A percentile compares a stretch with the other conserved stretches of the same genome.
Conservation (phyloP, 2,888 invertebrate species). For the Brachyopa scutellaris region DNA sequence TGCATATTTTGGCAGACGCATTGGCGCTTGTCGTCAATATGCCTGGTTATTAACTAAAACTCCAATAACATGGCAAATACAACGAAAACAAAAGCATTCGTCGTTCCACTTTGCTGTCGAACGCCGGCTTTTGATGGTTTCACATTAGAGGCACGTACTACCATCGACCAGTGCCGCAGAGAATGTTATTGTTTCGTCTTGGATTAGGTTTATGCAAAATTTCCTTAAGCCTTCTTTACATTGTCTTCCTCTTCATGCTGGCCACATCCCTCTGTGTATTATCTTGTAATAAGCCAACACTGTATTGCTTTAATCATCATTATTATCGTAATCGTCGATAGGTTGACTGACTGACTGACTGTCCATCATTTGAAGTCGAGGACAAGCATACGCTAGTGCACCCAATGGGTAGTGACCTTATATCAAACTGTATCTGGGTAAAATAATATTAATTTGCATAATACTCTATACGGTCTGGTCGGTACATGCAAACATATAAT, state of each 20-base stretch:
- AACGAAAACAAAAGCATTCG: conserved; percentile 30
- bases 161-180: background rate
- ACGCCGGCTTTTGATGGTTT: background rate
- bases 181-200: conserved; percentile 37
- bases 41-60: conserved; percentile 27
- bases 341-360: background rate
- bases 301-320: conserved; percentile 47
- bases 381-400: background rate
- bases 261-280: conserved; percentile 34
- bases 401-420: background rate
- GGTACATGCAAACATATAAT: no score
- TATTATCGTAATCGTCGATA: conserved; percentile 31
- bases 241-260: background rate
- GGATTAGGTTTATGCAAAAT: conserved; percentile 32
- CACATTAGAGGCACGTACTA: conserved; percentile 23
- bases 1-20: conserved; percentile 40
- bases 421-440: no score
- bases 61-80: background rate
- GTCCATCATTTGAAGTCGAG: background rate
- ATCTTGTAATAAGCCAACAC: conserved; percentile 45
- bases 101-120: background rate
- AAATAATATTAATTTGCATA: conserved; percentile 15
- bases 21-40: conserved; percentile 24
- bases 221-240: background rate
- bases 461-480: background rate